Base-by-base conservation (phyloP, 2,797 vertebrate genomes). In the Dipus sagitta region DNA sequence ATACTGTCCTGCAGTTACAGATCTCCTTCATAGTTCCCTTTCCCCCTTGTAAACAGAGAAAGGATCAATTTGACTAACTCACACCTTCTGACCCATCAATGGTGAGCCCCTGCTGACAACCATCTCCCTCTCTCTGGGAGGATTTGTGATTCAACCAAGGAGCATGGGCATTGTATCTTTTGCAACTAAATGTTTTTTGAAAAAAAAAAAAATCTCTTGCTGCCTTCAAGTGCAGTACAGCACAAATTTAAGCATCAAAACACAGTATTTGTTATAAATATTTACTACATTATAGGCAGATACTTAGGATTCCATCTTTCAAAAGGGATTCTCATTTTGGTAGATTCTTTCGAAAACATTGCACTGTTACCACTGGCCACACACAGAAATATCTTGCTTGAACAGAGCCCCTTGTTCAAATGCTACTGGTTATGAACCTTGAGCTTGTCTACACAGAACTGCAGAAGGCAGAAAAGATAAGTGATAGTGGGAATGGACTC, bases 381-480 rank as follows among this genome's bases (percentile, higher is more conserved):
- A 54, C 34, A 32, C 24, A 47, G 89, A 83, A 92, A 84, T 93
- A 96, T 92, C 93, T 96, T 81, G 68, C 87, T 94, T 93, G 83
- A 93, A 94, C 79, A 92, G 76, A 96, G 71, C 65, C 26, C 86
- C 75, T 0, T 86, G 76, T 90, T 91, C 85, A 94, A 88, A 91
- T 74, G 95, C 38, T 71, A 88, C 64, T 64, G 34, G 28, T 85
- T 42, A 28, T 38, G n/a, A 88, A 68, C 47, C 74, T 65, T 72
- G 65, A 90, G 28, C 54, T 78, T 93, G 28, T 87, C 95, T 71
- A 76, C 70, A 32, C 47, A 82, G 92, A 81, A 88, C 90, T 82
- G 34, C 93, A 96, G 83, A 95, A 96, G 88, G 93, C 82, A 42
- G 42, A 28, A 76, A n/a, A 95, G 95, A 93, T 96, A 95, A 96